A percentile compares a stretch with the other conserved stretches of the same genome.
Conservation (phyloP, 92 coral and sea anemone genomes). For the Palythoa grandis region DNA sequence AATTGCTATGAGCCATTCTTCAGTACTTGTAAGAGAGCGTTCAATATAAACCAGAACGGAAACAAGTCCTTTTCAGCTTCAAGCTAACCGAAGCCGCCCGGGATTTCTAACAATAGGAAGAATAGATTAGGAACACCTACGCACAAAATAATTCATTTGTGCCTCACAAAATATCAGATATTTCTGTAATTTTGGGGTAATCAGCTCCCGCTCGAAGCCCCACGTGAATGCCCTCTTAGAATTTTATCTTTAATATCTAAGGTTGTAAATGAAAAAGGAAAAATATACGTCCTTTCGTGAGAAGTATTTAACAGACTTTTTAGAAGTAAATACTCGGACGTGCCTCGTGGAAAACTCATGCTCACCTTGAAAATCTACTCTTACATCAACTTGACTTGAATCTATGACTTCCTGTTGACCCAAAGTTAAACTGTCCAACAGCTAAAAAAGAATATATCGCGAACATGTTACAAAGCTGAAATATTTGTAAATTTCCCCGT, state of each 20-base stretch:
- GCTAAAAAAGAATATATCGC: constrained; percentile 61
- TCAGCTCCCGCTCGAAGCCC: background rate
- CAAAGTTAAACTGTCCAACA: constrained; percentile 83
- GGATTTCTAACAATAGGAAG: constrained; percentile 13
- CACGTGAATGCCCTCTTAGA: background rate
- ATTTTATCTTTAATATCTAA: background rate
- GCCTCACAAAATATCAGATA: constrained; percentile 19
- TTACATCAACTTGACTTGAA: constrained; percentile 79
- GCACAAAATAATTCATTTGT: constrained; percentile 6
- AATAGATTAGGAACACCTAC: constrained; percentile 11
- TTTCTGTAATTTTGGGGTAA: constrained; percentile 1
- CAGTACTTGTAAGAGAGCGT: constrained; percentile 6
- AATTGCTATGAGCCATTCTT: constrained; percentile 28
- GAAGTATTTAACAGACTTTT: constrained; percentile 2
- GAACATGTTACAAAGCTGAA: constrained; percentile 13
- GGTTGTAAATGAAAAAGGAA: background rate
- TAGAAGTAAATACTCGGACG: constrained; percentile 28
- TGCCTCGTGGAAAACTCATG: constrained; percentile 24
- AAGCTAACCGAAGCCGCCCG: constrained; percentile 2
- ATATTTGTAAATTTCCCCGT: constrained; percentile 7
- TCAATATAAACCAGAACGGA: constrained; percentile 43
- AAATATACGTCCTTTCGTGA: constrained; percentile 28
- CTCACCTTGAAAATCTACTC: constrained; percentile 96
- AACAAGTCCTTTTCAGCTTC: constrained; percentile 22
- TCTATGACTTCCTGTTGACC: constrained; percentile 91